These are phyloP conservation scores for Phycodurus eques DNA, from an alignment of 2,113 vertebrate genomes.

Conservation along the genomic window DNA sequence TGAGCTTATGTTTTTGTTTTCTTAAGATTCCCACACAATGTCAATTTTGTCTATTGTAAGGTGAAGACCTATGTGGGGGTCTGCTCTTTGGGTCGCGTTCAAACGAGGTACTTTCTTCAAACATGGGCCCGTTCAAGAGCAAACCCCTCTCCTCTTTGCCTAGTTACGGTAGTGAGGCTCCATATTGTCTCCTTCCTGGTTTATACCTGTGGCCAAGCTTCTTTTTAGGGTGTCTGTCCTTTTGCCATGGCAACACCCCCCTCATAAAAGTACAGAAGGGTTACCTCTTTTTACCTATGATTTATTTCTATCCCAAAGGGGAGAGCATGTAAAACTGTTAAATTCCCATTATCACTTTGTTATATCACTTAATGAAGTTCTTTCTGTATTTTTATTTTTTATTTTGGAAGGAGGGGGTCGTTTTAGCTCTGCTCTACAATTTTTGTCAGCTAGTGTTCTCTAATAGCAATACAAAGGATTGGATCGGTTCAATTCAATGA, in stretches of 20 bases:
- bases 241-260: constrained; percentile 46
- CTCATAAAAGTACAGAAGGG: constrained; percentile 63
- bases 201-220: constrained; percentile 51
- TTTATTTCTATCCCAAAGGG: constrained; percentile 65
- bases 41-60: constrained; percentile 35
- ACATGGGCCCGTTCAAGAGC: constrained; percentile 54
- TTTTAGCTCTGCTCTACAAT: constrained; percentile 63
- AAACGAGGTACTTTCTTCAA: constrained; percentile 81
- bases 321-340: constrained; percentile 73
- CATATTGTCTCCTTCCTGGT: constrained; percentile 46
- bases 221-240: constrained; percentile 31
- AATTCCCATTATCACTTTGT: constrained; percentile 75
- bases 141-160: constrained; percentile 24
- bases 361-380: constrained; percentile 75
- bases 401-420: constrained; percentile 49
- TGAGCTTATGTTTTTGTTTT: constrained; percentile 63
- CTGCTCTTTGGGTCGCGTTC: constrained; percentile 53
- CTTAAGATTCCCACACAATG: constrained; percentile 63
- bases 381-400: constrained; percentile 73
- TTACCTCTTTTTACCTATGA: constrained; percentile 74
- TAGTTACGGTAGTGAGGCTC: constrained; percentile 30
- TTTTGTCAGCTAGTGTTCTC: constrained; percentile 71
- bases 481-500: constrained; percentile 36
- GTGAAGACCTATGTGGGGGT: not conserved
- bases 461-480: constrained; percentile 80